Evolutionary conservation across 2,888 invertebrate species (phyloP).

Genomic region (Agonopterix alstromeriana): DNA sequence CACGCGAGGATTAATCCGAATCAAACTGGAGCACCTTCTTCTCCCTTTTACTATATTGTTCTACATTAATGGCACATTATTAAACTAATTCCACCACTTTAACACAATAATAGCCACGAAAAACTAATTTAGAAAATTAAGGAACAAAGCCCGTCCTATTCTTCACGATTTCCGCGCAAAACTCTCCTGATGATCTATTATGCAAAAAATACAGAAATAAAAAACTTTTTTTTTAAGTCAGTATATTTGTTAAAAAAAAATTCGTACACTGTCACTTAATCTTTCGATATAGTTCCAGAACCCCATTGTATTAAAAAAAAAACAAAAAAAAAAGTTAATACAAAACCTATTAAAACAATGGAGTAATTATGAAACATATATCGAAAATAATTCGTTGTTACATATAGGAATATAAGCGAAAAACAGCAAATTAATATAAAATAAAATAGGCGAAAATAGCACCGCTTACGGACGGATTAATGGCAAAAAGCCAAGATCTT

Average conservation of each 20-base stretch:
- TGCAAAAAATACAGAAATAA: not conserved
- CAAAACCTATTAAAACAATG: conserved; percentile 47
- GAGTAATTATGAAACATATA: conserved; percentile 70
- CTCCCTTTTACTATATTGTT: no score
- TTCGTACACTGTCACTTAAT: conserved; percentile 48
- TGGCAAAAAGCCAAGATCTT: conserved; percentile 30
- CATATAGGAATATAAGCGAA: conserved; percentile 14
- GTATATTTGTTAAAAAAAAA: conserved; percentile 70
- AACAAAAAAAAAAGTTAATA: conserved; percentile 34
- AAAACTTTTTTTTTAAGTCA: conserved; percentile 41
- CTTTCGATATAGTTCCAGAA: conserved; percentile 70
- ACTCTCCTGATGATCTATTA: no score
- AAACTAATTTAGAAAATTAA: no score
- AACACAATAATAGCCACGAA: no score
- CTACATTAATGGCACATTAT: no score
- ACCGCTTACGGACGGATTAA: conserved; percentile 48
- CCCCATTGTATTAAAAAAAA: conserved; percentile 60
- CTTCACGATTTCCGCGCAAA: no score
- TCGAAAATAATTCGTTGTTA: conserved; percentile 60
- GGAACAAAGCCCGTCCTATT: no score
- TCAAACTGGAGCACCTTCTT: no score
- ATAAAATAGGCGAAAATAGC: conserved; percentile 11
- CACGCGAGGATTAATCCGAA: no score
- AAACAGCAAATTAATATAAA: conserved; percentile 14
- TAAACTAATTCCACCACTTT: no score